phyloP scores from a whole-genome alignment of 1,140 invertebrate species.

The Nylanderia fulva region DNA sequence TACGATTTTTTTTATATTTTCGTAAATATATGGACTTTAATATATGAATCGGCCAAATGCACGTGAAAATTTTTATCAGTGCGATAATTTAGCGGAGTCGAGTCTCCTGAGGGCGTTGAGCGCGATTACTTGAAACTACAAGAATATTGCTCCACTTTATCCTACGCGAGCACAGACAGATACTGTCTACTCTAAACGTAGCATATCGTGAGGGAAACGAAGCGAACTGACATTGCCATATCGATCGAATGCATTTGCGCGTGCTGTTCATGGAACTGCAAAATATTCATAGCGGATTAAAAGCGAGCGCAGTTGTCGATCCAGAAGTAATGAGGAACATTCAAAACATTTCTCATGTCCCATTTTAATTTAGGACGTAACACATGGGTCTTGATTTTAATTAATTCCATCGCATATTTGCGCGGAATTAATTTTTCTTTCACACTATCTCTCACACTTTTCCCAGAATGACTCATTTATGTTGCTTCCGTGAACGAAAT shows the following conservation, averaged over 20 bases:
- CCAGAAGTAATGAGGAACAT: slow-evolving; percentile 25
- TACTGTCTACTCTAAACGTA: slow-evolving; percentile 48
- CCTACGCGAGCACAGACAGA: slow-evolving; percentile 8
- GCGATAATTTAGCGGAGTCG: not conserved
- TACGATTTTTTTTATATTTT: not conserved
- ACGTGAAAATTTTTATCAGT: not conserved
- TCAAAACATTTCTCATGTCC: not conserved
- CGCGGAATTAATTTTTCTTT: not conserved
- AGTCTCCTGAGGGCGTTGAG: slow-evolving; percentile 2
- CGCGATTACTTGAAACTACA: slow-evolving; percentile 10
- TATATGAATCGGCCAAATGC: not conserved
- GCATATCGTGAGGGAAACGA: slow-evolving; percentile 50
- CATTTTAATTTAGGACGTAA: slow-evolving; percentile 27
- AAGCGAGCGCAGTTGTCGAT: slow-evolving; percentile 23
- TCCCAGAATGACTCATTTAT: slow-evolving; percentile 1
- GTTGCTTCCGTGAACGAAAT: not conserved
- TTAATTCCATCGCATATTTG: not conserved
- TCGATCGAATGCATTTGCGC: slow-evolving; percentile 47
- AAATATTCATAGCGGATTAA: slow-evolving; percentile 52
- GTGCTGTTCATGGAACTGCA: slow-evolving; percentile 52
- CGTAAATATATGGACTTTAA: not conserved
- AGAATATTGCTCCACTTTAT: slow-evolving; percentile 37
- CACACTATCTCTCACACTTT: not conserved
- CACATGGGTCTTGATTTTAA: not conserved
- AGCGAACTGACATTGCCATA: slow-evolving; percentile 32